Conservation (phyloP, 2,113 vertebrate species). For the Syrrhaptes paradoxus region DNA sequence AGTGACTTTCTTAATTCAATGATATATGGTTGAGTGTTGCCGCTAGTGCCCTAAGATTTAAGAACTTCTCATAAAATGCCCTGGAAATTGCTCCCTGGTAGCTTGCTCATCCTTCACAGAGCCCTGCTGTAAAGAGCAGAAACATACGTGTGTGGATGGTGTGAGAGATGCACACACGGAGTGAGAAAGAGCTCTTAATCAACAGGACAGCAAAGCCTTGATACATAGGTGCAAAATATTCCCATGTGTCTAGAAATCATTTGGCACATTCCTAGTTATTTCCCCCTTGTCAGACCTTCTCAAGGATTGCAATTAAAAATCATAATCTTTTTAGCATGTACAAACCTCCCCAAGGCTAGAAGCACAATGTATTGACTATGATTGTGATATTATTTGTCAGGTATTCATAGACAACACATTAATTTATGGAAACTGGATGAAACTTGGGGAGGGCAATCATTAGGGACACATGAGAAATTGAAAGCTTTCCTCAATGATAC, state of each 20-base stretch:
- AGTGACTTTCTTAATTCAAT: conserved; percentile 57
- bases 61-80: conserved; percentile 54
- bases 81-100: conserved; percentile 60
- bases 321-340: conserved; percentile 73
- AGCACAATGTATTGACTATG: conserved; percentile 53
- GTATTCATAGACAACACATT: conserved; percentile 65
- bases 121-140: neutral
- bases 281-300: conserved; percentile 61
- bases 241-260: conserved; percentile 54
- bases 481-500: conserved; percentile 30
- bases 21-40: conserved; percentile 21
- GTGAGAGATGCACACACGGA: neutral
- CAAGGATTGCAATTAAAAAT: conserved; percentile 73
- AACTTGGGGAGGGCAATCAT: conserved; percentile 47
- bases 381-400: conserved; percentile 71
- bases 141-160: neutral
- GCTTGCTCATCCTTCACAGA: conserved; percentile 45
- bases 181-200: conserved; percentile 50
- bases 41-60: conserved; percentile 55
- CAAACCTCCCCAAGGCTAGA: conserved; percentile 61
- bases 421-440: conserved; percentile 72
- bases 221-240: conserved; percentile 55
- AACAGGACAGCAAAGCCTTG: conserved; percentile 44
- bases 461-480: neutral
- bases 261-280: conserved; percentile 57